These are phyloP conservation scores for Tenthredo distinguenda DNA, from an alignment of 2,888 invertebrate genomes.

Conservation along the genomic window DNA sequence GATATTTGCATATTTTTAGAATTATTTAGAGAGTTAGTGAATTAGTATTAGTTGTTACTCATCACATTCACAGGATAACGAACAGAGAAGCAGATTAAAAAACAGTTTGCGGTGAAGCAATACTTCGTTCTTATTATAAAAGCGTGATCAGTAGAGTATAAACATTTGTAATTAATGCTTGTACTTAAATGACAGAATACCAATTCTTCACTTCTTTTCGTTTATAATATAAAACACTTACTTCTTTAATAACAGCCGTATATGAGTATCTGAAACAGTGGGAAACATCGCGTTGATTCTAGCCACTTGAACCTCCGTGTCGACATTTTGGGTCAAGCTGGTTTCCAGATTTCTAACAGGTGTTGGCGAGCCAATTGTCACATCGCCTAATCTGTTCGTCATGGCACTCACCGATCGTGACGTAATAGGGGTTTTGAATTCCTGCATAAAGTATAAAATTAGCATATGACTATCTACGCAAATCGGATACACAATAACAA, in stretches of 20 bases:
- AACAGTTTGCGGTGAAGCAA: neutral
- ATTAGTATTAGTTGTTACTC: conserved; percentile 9
- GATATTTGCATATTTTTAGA: neutral
- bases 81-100: conserved; percentile 1
- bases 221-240: conserved; percentile 80
- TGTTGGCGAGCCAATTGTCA: conserved; percentile 75
- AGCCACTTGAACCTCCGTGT: conserved; percentile 87
- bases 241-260: conserved; percentile 92
- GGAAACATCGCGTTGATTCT: conserved; percentile 94
- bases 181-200: neutral
- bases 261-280: conserved; percentile 93
- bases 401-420: conserved; percentile 73
- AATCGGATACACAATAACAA: neutral
- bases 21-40: neutral
- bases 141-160: neutral
- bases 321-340: conserved; percentile 81
- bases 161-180: neutral
- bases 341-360: conserved; percentile 80
- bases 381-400: conserved; percentile 75
- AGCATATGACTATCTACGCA: neutral
- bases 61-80: conserved; percentile 24
- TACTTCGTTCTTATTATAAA: neutral
- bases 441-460: conserved; percentile 65
- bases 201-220: neutral
- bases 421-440: conserved; percentile 75